Conservation (phyloP, 2,888 invertebrate species). For the Drosophila histrio region DNA sequence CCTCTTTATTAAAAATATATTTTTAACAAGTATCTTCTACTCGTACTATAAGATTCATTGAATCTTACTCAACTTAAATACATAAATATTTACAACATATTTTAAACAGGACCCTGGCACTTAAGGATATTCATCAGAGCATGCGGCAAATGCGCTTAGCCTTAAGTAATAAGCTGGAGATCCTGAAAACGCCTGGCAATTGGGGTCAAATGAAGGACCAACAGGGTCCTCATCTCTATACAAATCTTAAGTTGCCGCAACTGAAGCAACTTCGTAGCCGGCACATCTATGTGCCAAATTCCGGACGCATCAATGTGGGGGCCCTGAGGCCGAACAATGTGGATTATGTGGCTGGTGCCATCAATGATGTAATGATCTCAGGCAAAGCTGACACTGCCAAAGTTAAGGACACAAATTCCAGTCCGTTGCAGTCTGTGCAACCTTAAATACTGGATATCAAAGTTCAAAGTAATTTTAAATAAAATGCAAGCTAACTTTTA, state of each 20-base stretch:
- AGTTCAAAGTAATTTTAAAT: neutral
- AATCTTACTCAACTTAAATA: neutral
- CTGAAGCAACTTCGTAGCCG: conserved; percentile 23
- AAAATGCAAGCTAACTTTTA: neutral
- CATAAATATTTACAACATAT: neutral
- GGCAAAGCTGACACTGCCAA: neutral
- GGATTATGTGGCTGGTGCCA: conserved; percentile 38
- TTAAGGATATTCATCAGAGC: conserved; percentile 33
- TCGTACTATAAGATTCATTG: neutral
- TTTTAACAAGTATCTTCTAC: no score
- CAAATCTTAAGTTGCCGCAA: conserved; percentile 23
- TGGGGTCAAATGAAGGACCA: conserved; percentile 45
- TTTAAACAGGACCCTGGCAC: conserved; percentile 10
- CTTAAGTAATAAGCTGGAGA: conserved; percentile 24
- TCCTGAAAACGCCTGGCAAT: conserved; percentile 39
- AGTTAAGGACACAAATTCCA: neutral
- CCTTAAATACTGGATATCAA: neutral
- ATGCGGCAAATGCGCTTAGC: conserved; percentile 28
- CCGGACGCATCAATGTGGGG: conserved; percentile 50
- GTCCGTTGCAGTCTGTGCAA: conserved; percentile 1
- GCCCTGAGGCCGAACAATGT: conserved; percentile 26
- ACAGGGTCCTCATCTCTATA: conserved; percentile 29
- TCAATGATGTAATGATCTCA: conserved; percentile 34
- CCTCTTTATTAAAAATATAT: no score
- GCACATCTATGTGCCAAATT: conserved; percentile 47